Base-by-base conservation (phyloP, 2,888 invertebrate species). In the Campopleginae sp. region DNA sequence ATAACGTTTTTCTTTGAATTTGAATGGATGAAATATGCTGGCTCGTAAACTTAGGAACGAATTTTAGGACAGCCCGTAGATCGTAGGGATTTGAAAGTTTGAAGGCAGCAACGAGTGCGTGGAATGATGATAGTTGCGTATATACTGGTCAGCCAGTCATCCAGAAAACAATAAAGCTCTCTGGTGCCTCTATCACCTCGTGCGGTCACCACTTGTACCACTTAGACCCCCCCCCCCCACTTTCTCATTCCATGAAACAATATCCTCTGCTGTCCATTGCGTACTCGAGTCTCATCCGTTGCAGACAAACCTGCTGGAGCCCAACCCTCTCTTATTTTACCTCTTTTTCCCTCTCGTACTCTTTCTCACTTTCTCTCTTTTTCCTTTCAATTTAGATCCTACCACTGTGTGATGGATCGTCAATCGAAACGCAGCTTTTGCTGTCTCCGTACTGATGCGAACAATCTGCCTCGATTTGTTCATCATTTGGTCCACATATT, bases 131-230 rank as follows among this genome's bases (percentile, higher is more conserved):
- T 86, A 83, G 61, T 80, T 82, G 66, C 84, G 86, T 86, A 88
- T 88, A 88, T 88, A 90, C 88, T 88, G 89, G 89, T 87, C 90
- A 87, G 89, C 90, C 88, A 88, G 42, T 85, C 88, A 88, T 89
- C 88, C 89, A 90, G 90, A 90, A 91, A 91, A 92, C 91, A 92
- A 92, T 92, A 92, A 91, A 92, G 89, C 89, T 80, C 76, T 72
- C 44, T 12, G 61, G 14, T 61, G 87, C 88, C 74, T 65, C 87
- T 88, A 90, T 90, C 89, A 90, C 88, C 89, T 79, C 33, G 51
- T 51, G 88, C 85, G 88, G 87, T 89, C 88, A 89, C 90, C 89
- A 90, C 91, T 92, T 90, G 88, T 89, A 86, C 88, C 86, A 80
- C 79, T 92, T 90, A 88, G 89, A 86, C 88, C 86, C 80, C 79